A percentile compares a stretch with the other conserved stretches of the same genome.
Conservation (phyloP, 2,113 vertebrate species). For the Lanius ludovicianus region DNA sequence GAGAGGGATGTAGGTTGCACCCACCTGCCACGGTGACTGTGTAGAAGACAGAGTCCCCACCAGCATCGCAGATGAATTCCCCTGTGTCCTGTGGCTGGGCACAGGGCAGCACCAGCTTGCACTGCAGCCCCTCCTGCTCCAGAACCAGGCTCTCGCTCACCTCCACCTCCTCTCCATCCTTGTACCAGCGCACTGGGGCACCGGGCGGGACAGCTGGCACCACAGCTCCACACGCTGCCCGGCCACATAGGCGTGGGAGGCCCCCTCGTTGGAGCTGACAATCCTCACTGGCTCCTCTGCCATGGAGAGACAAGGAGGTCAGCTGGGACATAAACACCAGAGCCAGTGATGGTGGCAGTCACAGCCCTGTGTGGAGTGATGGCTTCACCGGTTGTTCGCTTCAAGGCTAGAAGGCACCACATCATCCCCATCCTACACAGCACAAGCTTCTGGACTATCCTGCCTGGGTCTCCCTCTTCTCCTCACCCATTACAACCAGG, state of each 20-base stretch:
- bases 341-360: not conserved
- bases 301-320: not conserved
- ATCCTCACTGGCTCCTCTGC: conserved; percentile 86
- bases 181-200: conserved; percentile 85
- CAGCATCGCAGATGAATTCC: conserved; percentile 87
- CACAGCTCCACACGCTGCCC: conserved; percentile 87
- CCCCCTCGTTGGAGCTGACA: conserved; percentile 76
- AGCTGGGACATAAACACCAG: not conserved
- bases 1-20: not conserved
- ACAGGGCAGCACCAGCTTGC: conserved; percentile 82
- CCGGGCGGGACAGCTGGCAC: conserved; percentile 85
- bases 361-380: not conserved
- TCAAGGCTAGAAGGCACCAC: not conserved
- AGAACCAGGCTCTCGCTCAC: conserved; percentile 76
- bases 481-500: not conserved
- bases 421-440: not conserved
- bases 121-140: conserved; percentile 81
- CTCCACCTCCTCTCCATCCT: conserved; percentile 88
- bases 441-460: not conserved
- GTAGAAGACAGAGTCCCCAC: conserved; percentile 85
- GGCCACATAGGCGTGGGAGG: conserved; percentile 76
- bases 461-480: not conserved
- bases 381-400: not conserved
- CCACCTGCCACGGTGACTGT: conserved; percentile 88
- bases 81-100: conserved; percentile 82